Base-by-base conservation (phyloP, 2,888 invertebrate genomes). In the Acronicta psi region DNA sequence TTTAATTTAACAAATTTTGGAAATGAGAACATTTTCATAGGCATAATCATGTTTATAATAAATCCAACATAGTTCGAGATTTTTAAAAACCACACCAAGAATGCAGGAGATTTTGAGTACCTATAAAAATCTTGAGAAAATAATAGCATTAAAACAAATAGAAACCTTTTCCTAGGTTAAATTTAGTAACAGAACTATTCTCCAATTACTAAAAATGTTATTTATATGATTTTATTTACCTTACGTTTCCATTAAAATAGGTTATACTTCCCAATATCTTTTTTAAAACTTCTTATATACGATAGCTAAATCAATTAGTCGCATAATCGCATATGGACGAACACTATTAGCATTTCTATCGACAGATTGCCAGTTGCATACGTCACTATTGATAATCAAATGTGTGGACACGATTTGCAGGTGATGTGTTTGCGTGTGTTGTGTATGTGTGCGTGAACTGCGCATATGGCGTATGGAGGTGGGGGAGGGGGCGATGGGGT, bases 381-480 rank as follows among this genome's bases (percentile, higher is more conserved):
- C 84, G 83, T 85, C 85, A 89, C 85, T 86, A 82, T 75, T 77
- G 73, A 65, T 75, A 73, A 75, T 79, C 78, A 71, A 79, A 79
- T 83, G 85, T 88, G 86, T 84, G 85, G 76, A 77, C 74, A 69
- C 80, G 78, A 83, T 82, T 83, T 79, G 82, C 87, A 88, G 85
- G 88, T 87, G 81, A 75, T 76, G 79, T 65, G 66, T 69, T 56
- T 72, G 75, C 67, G 75, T 76, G 73, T 65, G 70, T 69, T 75
- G 59, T 81, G 75, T 75, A 81, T 84, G 85, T 85, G 88, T 84
- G 83, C 61, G 82, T 77, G 66, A 82, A 86, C 85, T 90, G 91
- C 90, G 91, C 92, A 92, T 92, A 92, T 92, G 90, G 87, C 76
- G 79, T 64, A 72, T 71, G 77, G 81, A 71, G 70, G 56, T 51